Conservation (phyloP, 2,797 vertebrate species). For the Gambelia wislizenii region DNA sequence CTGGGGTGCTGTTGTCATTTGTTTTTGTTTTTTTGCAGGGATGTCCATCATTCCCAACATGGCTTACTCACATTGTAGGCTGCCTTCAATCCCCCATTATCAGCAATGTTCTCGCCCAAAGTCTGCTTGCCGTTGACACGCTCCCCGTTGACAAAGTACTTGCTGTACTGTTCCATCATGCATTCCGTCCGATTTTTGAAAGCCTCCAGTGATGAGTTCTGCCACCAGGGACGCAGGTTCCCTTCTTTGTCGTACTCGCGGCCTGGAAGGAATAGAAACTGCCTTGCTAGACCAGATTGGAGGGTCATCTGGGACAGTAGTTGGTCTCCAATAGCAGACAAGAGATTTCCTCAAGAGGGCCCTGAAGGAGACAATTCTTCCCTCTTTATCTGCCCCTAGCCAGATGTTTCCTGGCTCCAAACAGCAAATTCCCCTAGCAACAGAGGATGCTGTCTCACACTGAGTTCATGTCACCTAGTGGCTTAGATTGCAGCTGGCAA, state of each 20-base stretch:
- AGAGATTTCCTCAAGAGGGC: not conserved
- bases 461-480: not conserved
- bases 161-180: conserved; percentile 92
- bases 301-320: not conserved
- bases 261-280: conserved; percentile 76
- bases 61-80: conserved; percentile 89
- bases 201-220: conserved; percentile 92
- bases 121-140: conserved; percentile 95
- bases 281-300: not conserved
- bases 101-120: conserved; percentile 95
- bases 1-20: no score
- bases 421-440: not conserved
- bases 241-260: conserved; percentile 96
- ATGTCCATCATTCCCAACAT: rapidly evolving
- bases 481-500: not conserved
- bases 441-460: not conserved
- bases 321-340: not conserved
- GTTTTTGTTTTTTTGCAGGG: not conserved
- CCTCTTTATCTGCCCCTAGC: not conserved
- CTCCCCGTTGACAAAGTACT: conserved; percentile 90
- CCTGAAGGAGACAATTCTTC: not conserved
- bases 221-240: conserved; percentile 96
- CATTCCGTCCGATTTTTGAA: conserved; percentile 93
- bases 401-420: not conserved
- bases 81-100: conserved; percentile 95